phyloP scores from a whole-genome alignment of 2,797 vertebrate genomes.

The Characodon lateralis region DNA sequence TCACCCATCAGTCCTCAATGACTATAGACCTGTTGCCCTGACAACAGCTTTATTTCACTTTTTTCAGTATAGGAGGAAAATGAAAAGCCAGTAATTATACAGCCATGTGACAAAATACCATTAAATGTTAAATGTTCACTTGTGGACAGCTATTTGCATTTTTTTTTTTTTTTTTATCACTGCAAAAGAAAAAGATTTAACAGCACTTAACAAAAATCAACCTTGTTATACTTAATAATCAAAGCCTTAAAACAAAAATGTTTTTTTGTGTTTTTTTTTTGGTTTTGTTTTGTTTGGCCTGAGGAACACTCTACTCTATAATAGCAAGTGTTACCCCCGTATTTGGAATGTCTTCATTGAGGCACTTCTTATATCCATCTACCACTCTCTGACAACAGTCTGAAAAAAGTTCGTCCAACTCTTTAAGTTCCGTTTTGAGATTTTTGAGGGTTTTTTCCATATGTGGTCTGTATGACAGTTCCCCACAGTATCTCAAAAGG shows the following conservation, averaged over 20 bases:
- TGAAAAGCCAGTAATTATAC: slow-evolving; percentile 29
- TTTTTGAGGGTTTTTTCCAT: too few species aligned
- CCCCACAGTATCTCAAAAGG: too few species aligned
- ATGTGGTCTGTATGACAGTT: too few species aligned
- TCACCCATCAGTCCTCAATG: too few species aligned
- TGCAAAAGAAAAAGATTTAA: not conserved
- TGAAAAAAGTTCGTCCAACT: not conserved
- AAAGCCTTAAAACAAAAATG: not conserved
- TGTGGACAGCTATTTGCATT: not conserved
- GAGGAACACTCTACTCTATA: not conserved
- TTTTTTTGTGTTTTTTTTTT: not conserved
- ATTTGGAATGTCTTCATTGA: not conserved
- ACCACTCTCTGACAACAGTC: not conserved
- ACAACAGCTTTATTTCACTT: too few species aligned
- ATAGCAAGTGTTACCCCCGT: not conserved
- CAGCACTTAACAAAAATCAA: not conserved
- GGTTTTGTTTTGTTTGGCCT: too few species aligned
- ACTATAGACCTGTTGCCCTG: too few species aligned
- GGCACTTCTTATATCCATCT: not conserved
- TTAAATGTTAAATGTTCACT: not conserved
- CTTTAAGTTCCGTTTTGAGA: not conserved
- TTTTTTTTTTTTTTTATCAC: not conserved
- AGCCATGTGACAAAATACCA: not conserved
- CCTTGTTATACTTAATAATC: not conserved
- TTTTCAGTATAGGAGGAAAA: slow-evolving; percentile 32